Conservation (phyloP, 1,140 invertebrate genomes). For the Meteorus sp. region DNA sequence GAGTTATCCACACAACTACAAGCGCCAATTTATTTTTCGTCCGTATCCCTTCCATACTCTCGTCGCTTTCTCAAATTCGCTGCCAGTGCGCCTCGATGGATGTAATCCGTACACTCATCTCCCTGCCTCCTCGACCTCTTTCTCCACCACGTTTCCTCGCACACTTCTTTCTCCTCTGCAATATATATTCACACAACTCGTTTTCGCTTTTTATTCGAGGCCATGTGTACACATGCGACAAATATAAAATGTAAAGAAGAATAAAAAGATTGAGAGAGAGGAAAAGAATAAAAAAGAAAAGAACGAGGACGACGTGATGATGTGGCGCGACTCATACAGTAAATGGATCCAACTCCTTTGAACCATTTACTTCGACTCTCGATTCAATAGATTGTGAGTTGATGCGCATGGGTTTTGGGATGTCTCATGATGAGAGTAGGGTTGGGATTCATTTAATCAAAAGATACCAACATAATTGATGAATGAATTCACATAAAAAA, state of each 20-base stretch:
- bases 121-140: background rate
- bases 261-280: background rate
- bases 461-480: no score
- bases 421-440: no score
- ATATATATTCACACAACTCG: background rate
- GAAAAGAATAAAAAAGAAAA: slow-evolving; percentile 13
- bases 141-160: background rate
- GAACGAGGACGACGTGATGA: no score
- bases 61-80: no score
- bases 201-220: slow-evolving; percentile 30
- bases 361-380: no score
- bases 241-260: slow-evolving; percentile 2
- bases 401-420: no score
- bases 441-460: no score
- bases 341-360: no score
- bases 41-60: slow-evolving; percentile 15
- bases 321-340: no score
- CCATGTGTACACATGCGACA: slow-evolving; percentile 20
- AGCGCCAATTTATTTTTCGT: slow-evolving; percentile 30
- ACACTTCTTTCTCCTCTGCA: background rate
- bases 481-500: no score
- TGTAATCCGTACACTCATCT: background rate
- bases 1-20: slow-evolving; percentile 22
- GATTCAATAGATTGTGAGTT: no score
- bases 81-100: slow-evolving; percentile 11